These are phyloP conservation scores for Troides aeacus DNA, from an alignment of 2,888 invertebrate species.

Conservation along the genomic window DNA sequence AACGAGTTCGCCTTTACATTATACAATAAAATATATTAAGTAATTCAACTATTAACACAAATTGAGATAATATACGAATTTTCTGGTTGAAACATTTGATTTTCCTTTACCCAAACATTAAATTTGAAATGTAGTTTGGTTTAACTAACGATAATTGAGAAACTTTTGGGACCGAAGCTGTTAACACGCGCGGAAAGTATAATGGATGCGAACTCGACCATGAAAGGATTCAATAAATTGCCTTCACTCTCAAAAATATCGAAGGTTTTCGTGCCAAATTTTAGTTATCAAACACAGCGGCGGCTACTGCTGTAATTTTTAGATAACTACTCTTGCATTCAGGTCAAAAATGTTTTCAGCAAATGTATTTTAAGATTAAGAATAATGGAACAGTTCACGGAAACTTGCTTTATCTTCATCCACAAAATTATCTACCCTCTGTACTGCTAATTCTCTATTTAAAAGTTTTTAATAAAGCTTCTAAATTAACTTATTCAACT, in stretches of 20 bases:
- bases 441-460: no score
- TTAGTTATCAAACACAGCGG: background rate
- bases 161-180: slow-evolving; percentile 21
- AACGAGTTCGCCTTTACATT: no score
- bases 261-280: slow-evolving; percentile 2
- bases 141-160: slow-evolving; percentile 22
- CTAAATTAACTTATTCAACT: no score
- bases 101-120: background rate
- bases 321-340: background rate
- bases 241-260: background rate
- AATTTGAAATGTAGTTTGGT: slow-evolving; percentile 12
- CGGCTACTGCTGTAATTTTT: background rate
- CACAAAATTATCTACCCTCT: no score
- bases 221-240: slow-evolving; percentile 1
- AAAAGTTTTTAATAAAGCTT: no score
- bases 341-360: background rate
- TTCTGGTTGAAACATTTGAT: background rate
- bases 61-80: background rate
- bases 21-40: no score
- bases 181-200: slow-evolving; percentile 17
- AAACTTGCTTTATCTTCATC: no score
- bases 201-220: slow-evolving; percentile 2
- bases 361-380: background rate
- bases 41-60: no score
- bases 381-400: no score